phyloP scores from a whole-genome alignment of 2,888 invertebrate genomes.

The Leptogaster cylindrica region DNA sequence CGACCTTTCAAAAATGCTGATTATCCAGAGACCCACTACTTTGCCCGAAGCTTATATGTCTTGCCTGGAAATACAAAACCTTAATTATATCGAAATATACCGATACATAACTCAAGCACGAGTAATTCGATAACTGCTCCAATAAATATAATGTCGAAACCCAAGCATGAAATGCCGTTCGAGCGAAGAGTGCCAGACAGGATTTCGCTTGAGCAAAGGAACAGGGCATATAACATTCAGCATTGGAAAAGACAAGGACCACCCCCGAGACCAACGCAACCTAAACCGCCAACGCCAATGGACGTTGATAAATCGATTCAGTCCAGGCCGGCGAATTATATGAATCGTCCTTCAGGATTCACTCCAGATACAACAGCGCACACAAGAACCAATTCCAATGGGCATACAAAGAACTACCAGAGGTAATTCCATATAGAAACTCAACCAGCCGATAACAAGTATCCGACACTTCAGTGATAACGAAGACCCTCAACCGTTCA shows the following conservation, averaged over 20 bases:
- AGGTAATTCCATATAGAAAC: slow-evolving; percentile 4
- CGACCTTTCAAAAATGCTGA: slow-evolving; percentile 35
- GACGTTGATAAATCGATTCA: slow-evolving; percentile 17
- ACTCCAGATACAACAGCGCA: too few species aligned
- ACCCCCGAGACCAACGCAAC: slow-evolving; percentile 1
- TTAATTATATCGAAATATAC: slow-evolving; percentile 14
- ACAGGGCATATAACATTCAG: slow-evolving; percentile 16
- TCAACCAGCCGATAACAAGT: background rate
- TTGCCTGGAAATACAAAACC: slow-evolving; percentile 35
- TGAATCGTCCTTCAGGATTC: slow-evolving; percentile 2
- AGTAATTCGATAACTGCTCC: slow-evolving; percentile 7
- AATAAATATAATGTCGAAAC: background rate
- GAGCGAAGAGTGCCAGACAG: background rate
- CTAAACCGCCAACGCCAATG: background rate
- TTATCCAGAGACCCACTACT: slow-evolving; percentile 41
- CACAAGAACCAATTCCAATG: background rate
- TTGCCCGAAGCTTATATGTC: slow-evolving; percentile 43
- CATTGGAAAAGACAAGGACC: background rate
- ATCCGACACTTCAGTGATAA: background rate
- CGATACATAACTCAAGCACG: background rate
- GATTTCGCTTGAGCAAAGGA: background rate
- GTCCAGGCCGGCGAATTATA: background rate
- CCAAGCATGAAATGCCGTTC: background rate
- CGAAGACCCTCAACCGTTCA: background rate
- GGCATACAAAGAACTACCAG: background rate